Conservation (phyloP, 2,797 vertebrate genomes). For the Petrocephalus sullivani region DNA sequence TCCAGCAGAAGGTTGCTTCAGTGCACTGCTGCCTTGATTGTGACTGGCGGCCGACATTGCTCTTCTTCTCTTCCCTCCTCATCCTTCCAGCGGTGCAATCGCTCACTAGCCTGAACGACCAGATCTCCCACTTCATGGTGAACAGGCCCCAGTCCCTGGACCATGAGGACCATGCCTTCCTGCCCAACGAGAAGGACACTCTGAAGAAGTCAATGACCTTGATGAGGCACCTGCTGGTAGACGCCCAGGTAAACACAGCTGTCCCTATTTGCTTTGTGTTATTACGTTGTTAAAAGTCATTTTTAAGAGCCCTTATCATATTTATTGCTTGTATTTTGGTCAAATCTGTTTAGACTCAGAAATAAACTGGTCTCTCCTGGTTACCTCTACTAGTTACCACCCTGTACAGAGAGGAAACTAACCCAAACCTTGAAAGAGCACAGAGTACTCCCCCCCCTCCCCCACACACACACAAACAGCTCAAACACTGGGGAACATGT, state of each 20-base stretch:
- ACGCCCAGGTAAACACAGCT: conserved; percentile 75
- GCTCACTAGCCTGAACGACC: conserved; percentile 82
- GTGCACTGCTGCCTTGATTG: not conserved
- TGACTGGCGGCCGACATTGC: not conserved
- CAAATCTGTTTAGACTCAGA: not conserved
- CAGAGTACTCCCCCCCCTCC: not conserved
- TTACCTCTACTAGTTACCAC: not conserved
- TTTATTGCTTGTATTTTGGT: not conserved
- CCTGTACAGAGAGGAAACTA: not conserved
- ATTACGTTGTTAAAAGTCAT: not conserved
- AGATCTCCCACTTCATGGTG: conserved; percentile 85
- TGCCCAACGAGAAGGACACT: conserved; percentile 72
- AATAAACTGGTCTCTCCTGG: not conserved
- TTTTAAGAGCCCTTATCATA: not conserved
- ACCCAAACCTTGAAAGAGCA: not conserved
- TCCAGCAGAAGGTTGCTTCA: not conserved
- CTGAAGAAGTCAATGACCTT: conserved; percentile 80
- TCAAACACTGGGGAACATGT: not conserved
- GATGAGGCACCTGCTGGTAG: conserved; percentile 85
- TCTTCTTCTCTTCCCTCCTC: not conserved
- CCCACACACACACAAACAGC: not conserved
- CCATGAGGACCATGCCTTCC: conserved; percentile 64
- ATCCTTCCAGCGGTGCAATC: conserved; percentile 72
- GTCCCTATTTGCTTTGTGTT: not conserved
- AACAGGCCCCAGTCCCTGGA: conserved; percentile 71